These are phyloP conservation scores for Drosophila testacea DNA, from an alignment of 2,888 invertebrate species.

Conservation along the genomic window DNA sequence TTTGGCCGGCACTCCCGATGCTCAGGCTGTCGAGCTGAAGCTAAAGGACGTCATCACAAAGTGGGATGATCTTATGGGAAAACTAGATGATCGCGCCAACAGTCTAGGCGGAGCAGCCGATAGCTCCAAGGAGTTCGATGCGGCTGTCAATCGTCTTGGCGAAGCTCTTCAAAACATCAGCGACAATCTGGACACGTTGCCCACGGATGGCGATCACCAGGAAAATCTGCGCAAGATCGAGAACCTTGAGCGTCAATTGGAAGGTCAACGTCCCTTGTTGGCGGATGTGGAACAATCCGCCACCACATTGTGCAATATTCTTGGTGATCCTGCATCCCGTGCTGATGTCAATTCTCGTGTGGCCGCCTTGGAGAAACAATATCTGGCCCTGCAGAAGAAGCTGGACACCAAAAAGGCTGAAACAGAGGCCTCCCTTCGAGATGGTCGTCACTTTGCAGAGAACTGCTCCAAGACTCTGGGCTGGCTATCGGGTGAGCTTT, in stretches of 20 bases:
- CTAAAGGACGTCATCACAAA: conserved; percentile 89
- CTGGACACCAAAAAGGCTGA: conserved; percentile 95
- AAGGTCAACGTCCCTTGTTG: conserved; percentile 94
- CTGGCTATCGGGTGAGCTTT: conserved; percentile 94
- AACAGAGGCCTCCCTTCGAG: conserved; percentile 93
- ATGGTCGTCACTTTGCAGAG: conserved; percentile 95
- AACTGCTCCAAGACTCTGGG: conserved; percentile 95
- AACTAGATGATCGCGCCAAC: conserved; percentile 94
- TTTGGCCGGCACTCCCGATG: conserved; percentile 87
- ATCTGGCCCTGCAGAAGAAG: conserved; percentile 95
- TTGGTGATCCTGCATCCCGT: conserved; percentile 95
- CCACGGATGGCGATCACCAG: conserved; percentile 92
- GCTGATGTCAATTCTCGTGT: conserved; percentile 96
- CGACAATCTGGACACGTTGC: conserved; percentile 93
- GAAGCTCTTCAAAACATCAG: conserved; percentile 95
- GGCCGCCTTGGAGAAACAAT: conserved; percentile 93
- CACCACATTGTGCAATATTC: conserved; percentile 93
- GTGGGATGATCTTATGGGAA: conserved; percentile 93
- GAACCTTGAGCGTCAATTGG: conserved; percentile 94
- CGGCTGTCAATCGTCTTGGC: conserved; percentile 92
- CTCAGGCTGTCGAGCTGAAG: conserved; percentile 89
- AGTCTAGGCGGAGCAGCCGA: conserved; percentile 96
- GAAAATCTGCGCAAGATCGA: conserved; percentile 95
- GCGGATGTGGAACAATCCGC: conserved; percentile 96
- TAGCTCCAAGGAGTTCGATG: conserved; percentile 96